phyloP scores from a whole-genome alignment of 2,113 vertebrate genomes.

The Phylloscopus trochiloides region DNA sequence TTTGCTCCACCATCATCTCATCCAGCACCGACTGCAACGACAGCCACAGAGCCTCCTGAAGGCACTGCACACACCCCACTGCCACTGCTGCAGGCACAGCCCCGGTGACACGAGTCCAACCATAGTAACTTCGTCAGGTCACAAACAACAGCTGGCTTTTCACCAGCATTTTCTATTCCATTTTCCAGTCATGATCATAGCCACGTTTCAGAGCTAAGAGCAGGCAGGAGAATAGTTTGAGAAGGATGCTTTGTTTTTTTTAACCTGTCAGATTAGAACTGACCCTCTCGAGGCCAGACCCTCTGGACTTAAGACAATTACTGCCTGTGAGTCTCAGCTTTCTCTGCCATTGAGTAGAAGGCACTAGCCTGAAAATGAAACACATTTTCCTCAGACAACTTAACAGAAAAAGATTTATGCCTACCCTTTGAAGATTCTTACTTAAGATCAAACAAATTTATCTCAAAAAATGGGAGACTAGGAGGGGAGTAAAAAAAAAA shows the following conservation, averaged over 20 bases:
- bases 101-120: background rate
- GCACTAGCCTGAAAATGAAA: background rate
- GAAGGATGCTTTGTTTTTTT: background rate
- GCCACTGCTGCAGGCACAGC: background rate
- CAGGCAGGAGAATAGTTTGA: background rate
- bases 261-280: background rate
- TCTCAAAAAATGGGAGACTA: background rate
- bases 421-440: background rate
- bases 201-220: background rate
- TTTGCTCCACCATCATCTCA: slow-evolving; percentile 99
- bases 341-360: background rate
- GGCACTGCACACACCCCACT: background rate
- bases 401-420: background rate
- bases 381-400: background rate
- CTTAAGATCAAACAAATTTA: background rate
- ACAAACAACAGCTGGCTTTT: background rate
- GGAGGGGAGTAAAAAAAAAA: background rate
- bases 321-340: background rate
- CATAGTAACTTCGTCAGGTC: accelerated
- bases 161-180: background rate
- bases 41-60: background rate
- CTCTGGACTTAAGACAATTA: background rate
- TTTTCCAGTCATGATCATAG: background rate
- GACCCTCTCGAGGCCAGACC: background rate
- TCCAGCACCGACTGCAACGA: slow-evolving; percentile 88